Base-by-base conservation (phyloP, 2,113 vertebrate species). In the Nymphicus hollandicus region DNA sequence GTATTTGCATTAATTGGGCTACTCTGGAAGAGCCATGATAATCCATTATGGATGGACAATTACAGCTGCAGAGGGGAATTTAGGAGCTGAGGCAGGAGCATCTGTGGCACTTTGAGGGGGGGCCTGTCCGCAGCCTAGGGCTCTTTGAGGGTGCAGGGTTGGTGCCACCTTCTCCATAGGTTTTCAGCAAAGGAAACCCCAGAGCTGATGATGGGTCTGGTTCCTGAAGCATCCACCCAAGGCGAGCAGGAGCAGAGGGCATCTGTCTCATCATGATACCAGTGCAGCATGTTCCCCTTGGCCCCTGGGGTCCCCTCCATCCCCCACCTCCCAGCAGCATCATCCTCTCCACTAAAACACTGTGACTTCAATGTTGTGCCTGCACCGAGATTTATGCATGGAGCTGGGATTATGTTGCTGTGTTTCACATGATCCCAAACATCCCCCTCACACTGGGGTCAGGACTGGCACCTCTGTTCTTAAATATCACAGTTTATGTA, bases 1-100 rank as follows among this genome's bases (percentile, higher is more conserved):
- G 76, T 88, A 79, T 91, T 90, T 86, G 88, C 91, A 86, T 94
- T 92, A 91, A 95, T 70, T 43, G 86, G 83, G 73, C 4, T 22
- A 47, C 80, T 47, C 88, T 50, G 78, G 76, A 39, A 66, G 35
- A 94, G 68, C 81, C 1, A 8, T 81, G 70, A 17, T 31, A 81
- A 94, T 94, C 80, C 94, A 35, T 93, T 94, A 86, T 28, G 56
- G 88, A 86, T 8, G 68, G 82, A 5, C 85, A 50, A 74, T 91
- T 81, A 92, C 84, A 95, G 77, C 20, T 4, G 1, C 43, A 16
- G 80, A 47, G 22, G 25, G 55, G 46, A 56, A 24, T 4, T 28
- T 2, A 53, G 25, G 86, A 92, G 60, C 72, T 19, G 47, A 55
- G 41, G 50, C 25, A 50, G 94, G 63, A 77, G 64, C 5, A 1